Evolutionary conservation across 1,140 invertebrate species (phyloP), one percentile per base, ranked within the genome.

Genomic region (Drosophila busckii): DNA sequence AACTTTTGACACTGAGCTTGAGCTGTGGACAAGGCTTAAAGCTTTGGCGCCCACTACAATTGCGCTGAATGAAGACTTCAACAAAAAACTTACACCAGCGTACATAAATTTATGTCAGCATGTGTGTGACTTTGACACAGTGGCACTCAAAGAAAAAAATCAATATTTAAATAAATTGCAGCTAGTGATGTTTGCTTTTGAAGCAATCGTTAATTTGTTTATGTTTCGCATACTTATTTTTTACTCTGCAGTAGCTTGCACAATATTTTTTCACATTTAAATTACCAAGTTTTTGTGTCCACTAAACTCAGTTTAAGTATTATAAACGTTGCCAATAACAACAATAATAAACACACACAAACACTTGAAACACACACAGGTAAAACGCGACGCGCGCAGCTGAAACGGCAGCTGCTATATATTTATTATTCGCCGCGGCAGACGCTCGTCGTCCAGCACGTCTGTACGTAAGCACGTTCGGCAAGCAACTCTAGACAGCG

Each of bases 141-240:
- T 82, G 69, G 82, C 69, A 75, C 54, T 64, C 75, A 73, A 54
- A 75, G n/a, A n/a, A n/a, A n/a, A 48, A 73, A 80, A 64, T 59
- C 42, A 50, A 70, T 68, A 68, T 54, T 59, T 49, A 73, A 80
- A 73, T 49, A 80, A 82, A 69, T 69, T 80, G 68, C 73, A 80
- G 37, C 37, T 55, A 52, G 49, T 53, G 52, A 55, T 61, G 58
- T 40, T 31, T 44, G 56, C 35, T 70, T 70, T 35, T 44, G 16
- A 25, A 17, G 34, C 20, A 40, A 67, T 53, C 26, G 42, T 64
- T 56, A 64, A 49, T 48, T 69, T 52, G 59, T 69, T 52, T 40
- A 41, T 23, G 41, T 41, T 29, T 56, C 45, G 31, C 25, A 29
- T 50, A 41, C 20, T 26, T 38, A 48, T 34, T 53, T 26, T 46